Base-by-base conservation (phyloP, 2,113 vertebrate genomes). In the Oryzias woworae region DNA sequence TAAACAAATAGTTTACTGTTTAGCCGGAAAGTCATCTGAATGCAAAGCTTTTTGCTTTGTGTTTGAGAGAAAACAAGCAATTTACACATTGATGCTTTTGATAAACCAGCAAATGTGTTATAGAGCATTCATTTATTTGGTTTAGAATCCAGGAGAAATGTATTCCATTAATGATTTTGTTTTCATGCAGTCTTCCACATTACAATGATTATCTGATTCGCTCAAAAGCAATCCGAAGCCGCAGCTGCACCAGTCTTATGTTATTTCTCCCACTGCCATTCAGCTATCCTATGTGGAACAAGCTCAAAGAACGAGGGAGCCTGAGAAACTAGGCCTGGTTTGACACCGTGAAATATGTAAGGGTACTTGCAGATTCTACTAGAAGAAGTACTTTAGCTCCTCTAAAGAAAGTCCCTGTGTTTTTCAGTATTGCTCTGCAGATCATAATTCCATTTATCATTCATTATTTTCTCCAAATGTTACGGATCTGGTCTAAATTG, bases 121-220 rank as follows among this genome's bases (percentile, higher is more conserved):
- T 45, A 63, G 48, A 24, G 20, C 28, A 47, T 70, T 66, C 0
- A 17, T 10, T 36, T 44, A 67, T 31, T 48, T n/a, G 24, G 23
- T 52, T 69, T 72, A 46, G 41, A 61, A 67, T 77, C 49, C 2
- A 5, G 18, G 66, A 15, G 61, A 42, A 58, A 1, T 57, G 48
- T 43, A 59, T 55, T 63, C 53, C 50, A 68, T 77, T 73, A 69
- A 66, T 69, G 55, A 69, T 78, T 71, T 69, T 56, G 53, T 73
- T 82, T 69, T 61, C 67, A 78, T 56, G 75, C 67, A 77, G 63
- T 73, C 82, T 66, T 69, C 73, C 72, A 63, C 79, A 54, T 71
- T 71, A 56, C 44, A 58, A 53, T 73, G 59, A 68, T 86, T 75
- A 69, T 47, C 45, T 47, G 45, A 47, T n/a, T 47, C n/a, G 5